These are phyloP conservation scores for Cardiocondyla obscurior DNA, from an alignment of 1,140 invertebrate species.

Conservation along the genomic window DNA sequence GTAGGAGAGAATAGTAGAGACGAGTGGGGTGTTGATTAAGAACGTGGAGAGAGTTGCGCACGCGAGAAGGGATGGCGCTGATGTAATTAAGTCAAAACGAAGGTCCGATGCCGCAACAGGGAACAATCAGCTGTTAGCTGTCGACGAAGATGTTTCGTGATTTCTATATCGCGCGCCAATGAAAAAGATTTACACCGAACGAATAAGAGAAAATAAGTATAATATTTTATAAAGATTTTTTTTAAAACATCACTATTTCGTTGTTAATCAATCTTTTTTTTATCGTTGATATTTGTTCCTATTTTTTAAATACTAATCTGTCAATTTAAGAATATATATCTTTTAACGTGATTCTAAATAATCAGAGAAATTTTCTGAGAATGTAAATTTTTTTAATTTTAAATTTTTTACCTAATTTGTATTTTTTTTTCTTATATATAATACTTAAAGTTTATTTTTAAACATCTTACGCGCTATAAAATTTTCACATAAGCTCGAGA, in stretches of 20 bases:
- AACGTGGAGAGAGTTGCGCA: constrained; percentile 59
- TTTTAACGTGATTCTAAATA: not conserved
- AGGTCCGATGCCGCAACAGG: constrained; percentile 51
- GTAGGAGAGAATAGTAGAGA: constrained; percentile 29
- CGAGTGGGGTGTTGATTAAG: constrained; percentile 65
- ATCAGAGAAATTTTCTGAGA: not conserved
- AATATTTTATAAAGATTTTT: not conserved
- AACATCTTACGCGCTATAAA: not conserved
- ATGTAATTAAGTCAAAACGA: constrained; percentile 74
- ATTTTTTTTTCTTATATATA: too few relatives aligned
- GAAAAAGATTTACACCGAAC: not conserved
- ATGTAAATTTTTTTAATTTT: not conserved
- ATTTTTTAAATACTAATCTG: not conserved
- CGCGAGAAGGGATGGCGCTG: constrained; percentile 56
- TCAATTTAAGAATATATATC: not conserved
- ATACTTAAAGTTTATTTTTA: not conserved
- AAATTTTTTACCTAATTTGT: not conserved
- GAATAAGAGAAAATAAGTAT: constrained; percentile 1
- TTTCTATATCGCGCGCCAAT: not conserved
- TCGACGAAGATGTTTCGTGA: constrained; percentile 56
- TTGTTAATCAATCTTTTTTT: not conserved
- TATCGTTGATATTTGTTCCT: not conserved
- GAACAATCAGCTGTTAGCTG: constrained; percentile 75
- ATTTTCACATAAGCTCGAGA: not conserved
- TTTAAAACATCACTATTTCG: not conserved